A percentile compares a stretch with the other conserved stretches of the same genome.
These are phyloP conservation scores for Elephantulus edwardii DNA, from an alignment of 2,113 vertebrate genomes.

Conservation along the genomic window DNA sequence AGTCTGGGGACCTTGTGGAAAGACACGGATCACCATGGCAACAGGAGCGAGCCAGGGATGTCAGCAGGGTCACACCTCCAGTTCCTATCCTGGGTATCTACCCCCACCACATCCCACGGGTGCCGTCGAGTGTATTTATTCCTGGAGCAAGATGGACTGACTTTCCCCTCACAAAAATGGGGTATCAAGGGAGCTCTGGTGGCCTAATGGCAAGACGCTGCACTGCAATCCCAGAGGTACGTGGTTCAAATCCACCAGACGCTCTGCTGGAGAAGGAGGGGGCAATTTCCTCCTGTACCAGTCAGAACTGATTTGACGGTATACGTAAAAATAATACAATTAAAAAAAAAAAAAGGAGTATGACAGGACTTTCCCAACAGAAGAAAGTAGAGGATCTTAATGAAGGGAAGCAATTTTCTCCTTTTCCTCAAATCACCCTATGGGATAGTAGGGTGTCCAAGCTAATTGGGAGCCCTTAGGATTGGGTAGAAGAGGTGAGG, in stretches of 20 bases:
- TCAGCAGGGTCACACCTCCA: neutral
- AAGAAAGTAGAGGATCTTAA: neutral
- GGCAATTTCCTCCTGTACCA: no score
- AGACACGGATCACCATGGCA: neutral
- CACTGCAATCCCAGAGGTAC: no score
- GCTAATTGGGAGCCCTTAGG: neutral
- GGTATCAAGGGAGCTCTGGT: no score
- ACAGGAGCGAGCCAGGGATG: neutral
- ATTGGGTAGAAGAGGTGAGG: neutral
- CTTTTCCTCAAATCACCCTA: neutral
- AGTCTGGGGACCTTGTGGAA: conserved; percentile 87
- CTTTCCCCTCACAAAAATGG: neutral
- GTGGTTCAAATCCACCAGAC: no score
- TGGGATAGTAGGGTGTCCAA: neutral
- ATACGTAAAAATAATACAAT: no score
- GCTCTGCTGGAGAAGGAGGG: no score
- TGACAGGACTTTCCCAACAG: neutral
- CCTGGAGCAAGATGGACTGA: neutral
- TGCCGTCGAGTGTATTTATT: accelerated
- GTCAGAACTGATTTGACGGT: no score
- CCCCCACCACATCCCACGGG: neutral
- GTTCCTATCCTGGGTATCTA: accelerated
- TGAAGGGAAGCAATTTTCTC: neutral
- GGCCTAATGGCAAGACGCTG: no score
- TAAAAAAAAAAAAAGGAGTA: no score